These are phyloP conservation scores for Sciaenops ocellatus DNA, from an alignment of 2,797 vertebrate species.

Conservation along the genomic window DNA sequence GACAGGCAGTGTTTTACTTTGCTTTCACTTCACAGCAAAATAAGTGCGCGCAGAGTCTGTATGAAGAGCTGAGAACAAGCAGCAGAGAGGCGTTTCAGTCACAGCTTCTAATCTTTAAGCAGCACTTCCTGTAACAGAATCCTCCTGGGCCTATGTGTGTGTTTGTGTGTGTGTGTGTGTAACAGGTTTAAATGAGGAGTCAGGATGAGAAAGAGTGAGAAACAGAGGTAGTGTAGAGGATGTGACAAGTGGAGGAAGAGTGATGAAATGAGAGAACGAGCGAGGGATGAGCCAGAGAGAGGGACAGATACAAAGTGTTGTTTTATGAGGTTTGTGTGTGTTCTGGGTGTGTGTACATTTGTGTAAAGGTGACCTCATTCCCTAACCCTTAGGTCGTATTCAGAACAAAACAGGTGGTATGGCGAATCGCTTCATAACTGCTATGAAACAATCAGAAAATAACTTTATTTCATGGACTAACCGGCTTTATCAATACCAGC, in stretches of 20 bases:
- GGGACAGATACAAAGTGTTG: background rate
- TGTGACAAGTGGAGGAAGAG: background rate
- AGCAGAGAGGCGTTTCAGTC: conserved; percentile 23
- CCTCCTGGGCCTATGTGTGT: conserved; percentile 19
- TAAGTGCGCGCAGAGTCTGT: background rate
- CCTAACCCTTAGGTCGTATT: too few species aligned
- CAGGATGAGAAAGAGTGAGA: background rate
- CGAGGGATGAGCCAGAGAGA: background rate
- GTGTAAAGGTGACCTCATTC: conserved; percentile 21
- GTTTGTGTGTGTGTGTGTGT: background rate
- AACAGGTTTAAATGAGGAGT: conserved; percentile 37
- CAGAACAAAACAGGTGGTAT: too few species aligned
- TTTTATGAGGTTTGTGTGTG: too few species aligned
- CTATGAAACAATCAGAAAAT: too few species aligned
- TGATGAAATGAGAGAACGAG: background rate
- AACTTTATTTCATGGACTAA: too few species aligned
- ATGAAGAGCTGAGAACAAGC: conserved; percentile 12
- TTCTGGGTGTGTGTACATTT: background rate
- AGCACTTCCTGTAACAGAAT: conserved; percentile 23
- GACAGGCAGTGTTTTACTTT: background rate
- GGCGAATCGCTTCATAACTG: too few species aligned
- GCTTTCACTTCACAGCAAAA: background rate
- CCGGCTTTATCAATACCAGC: too few species aligned
- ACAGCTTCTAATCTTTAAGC: conserved; percentile 34
- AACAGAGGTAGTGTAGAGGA: conserved; percentile 2